Base-by-base conservation (phyloP, 2,113 vertebrate genomes). In the Notarius quadriscutis region DNA sequence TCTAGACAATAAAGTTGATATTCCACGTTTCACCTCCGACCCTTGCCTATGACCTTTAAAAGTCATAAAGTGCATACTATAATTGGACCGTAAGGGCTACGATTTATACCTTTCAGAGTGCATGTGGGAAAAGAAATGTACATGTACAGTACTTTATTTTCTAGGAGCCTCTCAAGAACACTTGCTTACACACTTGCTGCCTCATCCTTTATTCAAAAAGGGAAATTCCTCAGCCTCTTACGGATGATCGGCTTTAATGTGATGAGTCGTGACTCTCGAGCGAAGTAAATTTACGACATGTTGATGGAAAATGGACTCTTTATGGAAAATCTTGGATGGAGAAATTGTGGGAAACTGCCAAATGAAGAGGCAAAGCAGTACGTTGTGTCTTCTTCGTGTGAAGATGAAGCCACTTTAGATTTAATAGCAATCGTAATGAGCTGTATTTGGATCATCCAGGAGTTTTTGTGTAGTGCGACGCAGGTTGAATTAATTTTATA, bases 211-310 rank as follows among this genome's bases (percentile, higher is more conserved):
- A 60, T 80, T 58, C 55, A 58, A 34, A 58, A 85, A 82, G 84
- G 50, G 79, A 89, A 92, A 86, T 81, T 81, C 84, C 41, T 4
- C 50, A 55, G 84, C 82, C 87, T 92, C 84, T 92, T 88, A 92
- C 87, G 84, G 89, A 92, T 90, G 91, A 74, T 77, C 69, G 71
- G 87, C 83, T 85, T 91, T 92, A 91, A 88, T 86, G 84, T 81
- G 90, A 89, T 53, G 51, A 48, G 87, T 63, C 81, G 74, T 60
- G 65, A 75, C 85, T 84, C 90, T 91, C 91, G 89, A 87, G 92
- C 87, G 90, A 62, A 81, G 34, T 53, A n/a, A 88, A 89, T 91
- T 87, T 89, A 90, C 78, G 4, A 27, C 74, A 22, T 10, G 51
- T 75, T 50, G 11, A 48, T 11, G 9, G 72, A 50, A 74, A n/a